phyloP scores from a whole-genome alignment of 2,888 invertebrate genomes.

The Rhogogaster chlorosoma region DNA sequence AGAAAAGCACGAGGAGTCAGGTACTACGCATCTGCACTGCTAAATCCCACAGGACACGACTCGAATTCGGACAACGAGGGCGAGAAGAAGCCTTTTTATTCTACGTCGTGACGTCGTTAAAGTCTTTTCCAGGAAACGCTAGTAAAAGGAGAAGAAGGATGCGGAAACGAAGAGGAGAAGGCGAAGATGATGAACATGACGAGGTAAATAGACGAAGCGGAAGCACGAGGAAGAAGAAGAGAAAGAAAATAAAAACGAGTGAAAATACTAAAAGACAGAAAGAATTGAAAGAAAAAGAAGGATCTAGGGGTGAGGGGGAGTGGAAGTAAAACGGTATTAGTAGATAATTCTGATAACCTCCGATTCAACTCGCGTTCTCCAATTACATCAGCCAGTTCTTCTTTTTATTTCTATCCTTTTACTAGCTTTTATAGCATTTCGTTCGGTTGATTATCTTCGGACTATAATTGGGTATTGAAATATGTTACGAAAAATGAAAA shows the following conservation, averaged over 20 bases:
- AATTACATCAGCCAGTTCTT: constrained; percentile 9
- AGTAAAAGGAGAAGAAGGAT: background rate
- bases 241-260: background rate
- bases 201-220: background rate
- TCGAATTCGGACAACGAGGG: constrained; percentile 28
- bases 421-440: background rate
- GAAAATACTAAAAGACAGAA: background rate
- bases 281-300: background rate
- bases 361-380: constrained; percentile 33
- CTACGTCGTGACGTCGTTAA: constrained; percentile 32
- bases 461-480: no score
- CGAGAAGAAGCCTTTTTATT: constrained; percentile 1
- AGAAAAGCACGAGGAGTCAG: background rate
- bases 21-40: constrained; percentile 12
- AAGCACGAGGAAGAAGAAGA: background rate
- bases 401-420: background rate
- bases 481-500: background rate
- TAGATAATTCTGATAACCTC: constrained; percentile 19
- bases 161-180: background rate
- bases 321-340: background rate
- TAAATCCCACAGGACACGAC: constrained; percentile 17
- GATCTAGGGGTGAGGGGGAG: background rate
- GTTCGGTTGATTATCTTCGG: constrained; percentile 1
- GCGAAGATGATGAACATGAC: background rate
- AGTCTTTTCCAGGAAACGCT: background rate